Evolutionary conservation across 2,888 invertebrate species (phyloP).

Genomic region (Melinaea marsaeus): DNA sequence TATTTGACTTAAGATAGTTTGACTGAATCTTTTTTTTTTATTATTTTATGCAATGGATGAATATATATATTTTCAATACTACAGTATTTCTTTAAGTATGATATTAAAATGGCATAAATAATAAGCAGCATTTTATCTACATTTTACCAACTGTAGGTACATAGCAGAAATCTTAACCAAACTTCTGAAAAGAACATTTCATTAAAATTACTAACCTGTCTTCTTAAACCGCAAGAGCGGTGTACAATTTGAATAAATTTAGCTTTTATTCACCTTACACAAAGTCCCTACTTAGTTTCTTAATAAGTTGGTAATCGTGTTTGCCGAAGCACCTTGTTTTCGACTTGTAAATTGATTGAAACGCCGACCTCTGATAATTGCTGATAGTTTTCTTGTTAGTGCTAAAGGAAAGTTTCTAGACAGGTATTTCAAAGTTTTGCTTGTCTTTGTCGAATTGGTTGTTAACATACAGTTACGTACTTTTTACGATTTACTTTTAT

Average conservation of each 20-base stretch:
- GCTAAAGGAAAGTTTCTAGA: conserved; percentile 36
- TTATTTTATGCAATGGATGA: too few relatives aligned
- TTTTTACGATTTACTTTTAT: conserved; percentile 1
- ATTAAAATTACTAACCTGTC: neutral
- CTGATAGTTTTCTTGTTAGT: conserved; percentile 73
- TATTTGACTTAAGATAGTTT: too few relatives aligned
- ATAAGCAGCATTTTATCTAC: too few relatives aligned
- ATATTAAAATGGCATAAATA: too few relatives aligned
- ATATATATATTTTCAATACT: too few relatives aligned
- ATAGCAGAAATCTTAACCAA: neutral
- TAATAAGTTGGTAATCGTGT: conserved; percentile 34
- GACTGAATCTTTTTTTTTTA: too few relatives aligned
- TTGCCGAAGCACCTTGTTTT: conserved; percentile 56
- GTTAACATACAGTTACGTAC: conserved; percentile 3
- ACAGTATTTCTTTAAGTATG: too few relatives aligned
- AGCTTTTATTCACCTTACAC: neutral
- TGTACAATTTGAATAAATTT: neutral
- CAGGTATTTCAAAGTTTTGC: conserved; percentile 31
- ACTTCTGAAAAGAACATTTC: neutral
- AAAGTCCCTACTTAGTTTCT: conserved; percentile 19
- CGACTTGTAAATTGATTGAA: conserved; percentile 71
- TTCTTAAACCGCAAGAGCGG: neutral
- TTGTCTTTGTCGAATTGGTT: conserved; percentile 30
- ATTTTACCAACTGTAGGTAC: neutral
- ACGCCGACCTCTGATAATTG: conserved; percentile 68